Base-by-base conservation (phyloP, 64 coral and sea anemone species). In the Hydrozoanthus tunicans region DNA sequence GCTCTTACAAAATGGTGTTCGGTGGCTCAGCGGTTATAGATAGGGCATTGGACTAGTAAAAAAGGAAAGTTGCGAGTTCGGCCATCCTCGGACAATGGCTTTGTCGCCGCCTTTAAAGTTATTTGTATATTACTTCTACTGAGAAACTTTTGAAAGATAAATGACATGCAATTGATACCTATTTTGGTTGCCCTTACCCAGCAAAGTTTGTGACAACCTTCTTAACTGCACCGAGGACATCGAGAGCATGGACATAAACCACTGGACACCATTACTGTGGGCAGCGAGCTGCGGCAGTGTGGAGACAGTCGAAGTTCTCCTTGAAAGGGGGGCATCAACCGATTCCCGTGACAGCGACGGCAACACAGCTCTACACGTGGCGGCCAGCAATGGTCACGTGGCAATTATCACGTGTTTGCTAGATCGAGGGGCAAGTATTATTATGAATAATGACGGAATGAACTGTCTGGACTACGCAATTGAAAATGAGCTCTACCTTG, bases 381-480 rank as follows among this genome's bases (percentile, higher is more conserved):
- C 88, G 2, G 71, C 88, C 20, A 64, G 5, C 24, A 59, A 90
- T 90, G 88, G 88, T 78, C 88, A 90, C 88, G 88, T 90, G 58
- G 14, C 7, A 11, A 6, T 90, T 51, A 90, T 90, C 61, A 90
- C 88, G 72, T 90, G 71, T 53, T 79, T 90, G 27, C 56, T 90
- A 58, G 88, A 90, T 78, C 61, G 76, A 24, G 88, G 88, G 7
- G 88, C 68, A 0, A 70, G 52, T 12, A 90, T 90, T 66, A n/a
- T 79, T 25, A 59, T 78, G 58, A 79, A 90, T 27, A 70, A 90
- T 43, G 89, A 90, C 2, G 89, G 89, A 12, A 14, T 90, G 73
- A 90, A 90, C 14, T 90, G 89, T 23, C 62, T 90, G 13, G 89
- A 90, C 53, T 90, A 79, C 53, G 89, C 89, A 15, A 90, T 90